Base-by-base conservation (phyloP, 2,888 invertebrate genomes). In the Pycnomerus fuliginosus region DNA sequence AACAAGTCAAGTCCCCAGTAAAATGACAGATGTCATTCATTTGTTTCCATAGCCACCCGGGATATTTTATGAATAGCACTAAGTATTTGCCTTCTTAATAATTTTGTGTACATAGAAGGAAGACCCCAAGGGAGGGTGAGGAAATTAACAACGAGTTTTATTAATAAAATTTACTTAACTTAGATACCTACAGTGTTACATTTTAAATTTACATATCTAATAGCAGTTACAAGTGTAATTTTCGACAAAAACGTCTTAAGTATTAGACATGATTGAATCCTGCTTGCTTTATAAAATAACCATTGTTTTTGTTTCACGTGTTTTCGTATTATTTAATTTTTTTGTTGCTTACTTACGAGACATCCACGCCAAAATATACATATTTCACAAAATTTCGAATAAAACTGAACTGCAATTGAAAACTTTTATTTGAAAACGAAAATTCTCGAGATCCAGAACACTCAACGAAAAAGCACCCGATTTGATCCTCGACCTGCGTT, bases 131-230 rank as follows among this genome's bases (percentile, higher is more conserved):
- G n/a, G n/a, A n/a, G n/a, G n/a, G n/a, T n/a, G n/a, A n/a, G n/a
- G n/a, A n/a, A n/a, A n/a, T n/a, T n/a, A n/a, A n/a, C n/a, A n/a
- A n/a, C n/a, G n/a, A n/a, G 28, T 31, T 44, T 44, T 44, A 44
- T 61, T 66, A 66, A 65, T 66, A 65, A 67, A 67, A 66, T 67
- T 67, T 65, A 66, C 62, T 67, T 67, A 67, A 66, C 61, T 64
- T 61, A 65, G 56, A 58, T 61, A 61, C 65, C 65, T 66, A 65
- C 59, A 60, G 56, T 59, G 56, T 63, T 61, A 65, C 64, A 64
- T 57, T 59, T 56, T 57, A 55, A 64, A 64, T 64, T 62, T 65
- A 65, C 63, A 65, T 61, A 57, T 56, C 61, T 58, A 61, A 47
- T 55, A 59, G 56, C 53, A 57, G 50, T 58, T 56, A 55, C 50